phyloP scores from a whole-genome alignment of 2,888 invertebrate genomes.

The Athetis lepigone region DNA sequence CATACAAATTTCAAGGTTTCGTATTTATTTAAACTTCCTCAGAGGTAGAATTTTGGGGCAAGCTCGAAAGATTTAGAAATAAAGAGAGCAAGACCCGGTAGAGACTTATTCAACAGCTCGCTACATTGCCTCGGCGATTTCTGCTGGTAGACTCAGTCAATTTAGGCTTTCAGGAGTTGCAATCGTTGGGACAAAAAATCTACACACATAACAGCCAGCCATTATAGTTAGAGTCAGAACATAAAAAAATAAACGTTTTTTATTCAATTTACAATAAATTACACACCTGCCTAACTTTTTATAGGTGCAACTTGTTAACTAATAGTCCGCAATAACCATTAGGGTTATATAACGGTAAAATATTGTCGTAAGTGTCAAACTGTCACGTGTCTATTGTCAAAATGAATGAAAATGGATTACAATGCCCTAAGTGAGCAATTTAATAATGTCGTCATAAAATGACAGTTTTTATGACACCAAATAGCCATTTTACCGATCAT shows the following conservation, averaged over 20 bases:
- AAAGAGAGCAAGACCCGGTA: no score
- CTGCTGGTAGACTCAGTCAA: no score
- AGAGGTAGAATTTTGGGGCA: no score
- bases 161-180: no score
- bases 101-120: no score
- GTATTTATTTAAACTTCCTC: no score
- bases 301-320: not conserved
- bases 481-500: constrained; percentile 9
- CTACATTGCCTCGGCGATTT: no score
- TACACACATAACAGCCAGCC: no score
- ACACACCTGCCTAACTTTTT: not conserved
- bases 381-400: constrained; percentile 31
- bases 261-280: not conserved
- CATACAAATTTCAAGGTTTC: no score
- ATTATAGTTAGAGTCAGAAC: no score
- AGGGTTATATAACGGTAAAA: constrained; percentile 27
- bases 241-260: constrained; percentile 11
- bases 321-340: constrained; percentile 25
- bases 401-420: constrained; percentile 31
- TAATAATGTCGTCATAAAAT: constrained; percentile 16
- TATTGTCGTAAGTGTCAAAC: constrained; percentile 28
- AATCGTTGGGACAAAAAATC: no score
- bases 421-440: constrained; percentile 30
- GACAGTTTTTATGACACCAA: constrained; percentile 9
- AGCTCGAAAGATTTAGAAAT: no score